phyloP scores from a whole-genome alignment of 2,113 vertebrate genomes.

The Bombycilla garrulus region DNA sequence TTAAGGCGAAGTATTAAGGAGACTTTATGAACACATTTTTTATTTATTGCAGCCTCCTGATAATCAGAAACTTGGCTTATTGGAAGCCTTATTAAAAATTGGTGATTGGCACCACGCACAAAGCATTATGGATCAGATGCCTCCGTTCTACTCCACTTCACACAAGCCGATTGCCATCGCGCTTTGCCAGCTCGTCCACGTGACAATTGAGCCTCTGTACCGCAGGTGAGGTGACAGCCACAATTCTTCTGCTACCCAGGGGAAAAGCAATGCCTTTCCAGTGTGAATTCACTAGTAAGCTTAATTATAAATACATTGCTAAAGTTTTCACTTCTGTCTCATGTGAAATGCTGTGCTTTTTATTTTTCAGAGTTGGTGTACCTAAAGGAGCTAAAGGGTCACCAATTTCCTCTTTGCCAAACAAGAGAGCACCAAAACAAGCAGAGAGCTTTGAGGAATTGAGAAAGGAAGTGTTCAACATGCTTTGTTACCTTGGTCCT shows the following conservation, averaged over 20 bases:
- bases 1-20: not conserved
- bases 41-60: conserved; percentile 85
- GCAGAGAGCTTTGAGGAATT: conserved; percentile 90
- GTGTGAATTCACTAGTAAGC: not conserved
- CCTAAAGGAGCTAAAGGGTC: conserved; percentile 93
- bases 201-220: conserved; percentile 93
- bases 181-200: conserved; percentile 93
- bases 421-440: conserved; percentile 85
- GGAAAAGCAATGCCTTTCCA: not conserved
- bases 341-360: not conserved
- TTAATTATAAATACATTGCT: not conserved
- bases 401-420: conserved; percentile 77
- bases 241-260: not conserved
- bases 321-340: not conserved
- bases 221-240: conserved; percentile 78
- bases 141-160: conserved; percentile 91
- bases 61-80: conserved; percentile 95
- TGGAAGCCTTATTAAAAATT: conserved; percentile 93
- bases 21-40: not conserved
- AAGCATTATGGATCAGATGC: conserved; percentile 98
- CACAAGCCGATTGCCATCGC: conserved; percentile 93
- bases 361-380: conserved; percentile 83
- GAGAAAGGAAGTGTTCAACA: conserved; percentile 89
- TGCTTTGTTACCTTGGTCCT: conserved; percentile 95
- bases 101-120: conserved; percentile 98